Evolutionary conservation across 2,113 vertebrate genomes (phyloP), one percentile per base, ranked within the genome.

Genomic region (Rhea pennata): DNA sequence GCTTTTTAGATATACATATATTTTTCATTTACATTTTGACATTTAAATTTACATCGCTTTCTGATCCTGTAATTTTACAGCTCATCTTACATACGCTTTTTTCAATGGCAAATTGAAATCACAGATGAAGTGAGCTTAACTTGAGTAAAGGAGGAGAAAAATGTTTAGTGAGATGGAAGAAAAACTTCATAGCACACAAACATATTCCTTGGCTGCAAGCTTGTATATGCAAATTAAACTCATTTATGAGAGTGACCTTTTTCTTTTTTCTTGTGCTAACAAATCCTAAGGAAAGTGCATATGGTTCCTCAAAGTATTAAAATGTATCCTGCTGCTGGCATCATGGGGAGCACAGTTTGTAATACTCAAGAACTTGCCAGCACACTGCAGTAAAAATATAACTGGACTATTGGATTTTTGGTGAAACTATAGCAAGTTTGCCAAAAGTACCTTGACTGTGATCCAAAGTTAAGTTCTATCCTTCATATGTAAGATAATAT

Each of bases 11-110:
- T 95, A 91, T 92, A 84, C 88, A 56, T 92, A 84, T 80, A 29
- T 90, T 94, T 96, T 96, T 92, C 94, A 96, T 96, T 97, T 97
- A 95, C 95, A 95, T 96, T 97, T 95, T 97, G 95, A 78, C 92
- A 84, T 94, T 97, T 96, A 92, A 97, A 96, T 91, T 91, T 96
- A 78, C 53, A 95, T 81, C 51, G 1, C 58, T 82, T 84, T 96
- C 51, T 84, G 74, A 97, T 96, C 88, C 80, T 96, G 96, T 97
- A 97, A 97, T 97, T 97, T 97, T 97, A 64, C 89, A 97, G 94
- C 95, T 96, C 94, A 69, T 97, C 90, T 95, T 96, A 88, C 92
- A 96, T 96, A 61, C 12, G 2, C 58, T 94, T 76, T 96, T 96
- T 81, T 95, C 95, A 93, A 53, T 96, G 94, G 95, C 96, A 93